These are phyloP conservation scores for Drosophila merina DNA, from an alignment of 2,888 invertebrate genomes.

Conservation along the genomic window DNA sequence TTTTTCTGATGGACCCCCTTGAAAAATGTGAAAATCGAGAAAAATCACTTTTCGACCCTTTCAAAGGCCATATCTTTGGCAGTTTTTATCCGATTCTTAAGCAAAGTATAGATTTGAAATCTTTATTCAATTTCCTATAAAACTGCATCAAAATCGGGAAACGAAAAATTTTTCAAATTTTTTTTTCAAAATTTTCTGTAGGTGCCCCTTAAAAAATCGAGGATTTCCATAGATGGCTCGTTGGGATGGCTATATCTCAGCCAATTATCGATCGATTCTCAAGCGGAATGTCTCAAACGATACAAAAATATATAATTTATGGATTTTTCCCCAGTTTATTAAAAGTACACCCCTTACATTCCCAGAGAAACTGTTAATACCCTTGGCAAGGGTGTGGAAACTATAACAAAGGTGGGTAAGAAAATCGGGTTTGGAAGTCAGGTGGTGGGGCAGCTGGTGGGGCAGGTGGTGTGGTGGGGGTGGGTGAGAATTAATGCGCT, in stretches of 20 bases:
- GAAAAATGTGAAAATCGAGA: no score
- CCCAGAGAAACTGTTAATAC: background rate
- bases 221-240: background rate
- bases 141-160: background rate
- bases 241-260: background rate
- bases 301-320: no score
- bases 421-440: background rate
- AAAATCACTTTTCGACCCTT: no score
- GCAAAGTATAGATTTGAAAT: background rate
- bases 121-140: background rate
- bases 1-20: no score
- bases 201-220: background rate
- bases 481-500: constrained; percentile 31
- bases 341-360: background rate
- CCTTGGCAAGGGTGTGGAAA: background rate
- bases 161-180: background rate
- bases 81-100: background rate
- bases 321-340: no score
- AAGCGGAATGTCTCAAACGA: background rate
- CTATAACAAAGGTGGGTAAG: background rate
- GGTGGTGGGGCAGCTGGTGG: background rate
- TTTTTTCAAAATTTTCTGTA: background rate
- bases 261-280: background rate
- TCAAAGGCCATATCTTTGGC: background rate
- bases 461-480: background rate